Conservation (phyloP, 2,888 invertebrate species). For the Polyommatus iphigenia region DNA sequence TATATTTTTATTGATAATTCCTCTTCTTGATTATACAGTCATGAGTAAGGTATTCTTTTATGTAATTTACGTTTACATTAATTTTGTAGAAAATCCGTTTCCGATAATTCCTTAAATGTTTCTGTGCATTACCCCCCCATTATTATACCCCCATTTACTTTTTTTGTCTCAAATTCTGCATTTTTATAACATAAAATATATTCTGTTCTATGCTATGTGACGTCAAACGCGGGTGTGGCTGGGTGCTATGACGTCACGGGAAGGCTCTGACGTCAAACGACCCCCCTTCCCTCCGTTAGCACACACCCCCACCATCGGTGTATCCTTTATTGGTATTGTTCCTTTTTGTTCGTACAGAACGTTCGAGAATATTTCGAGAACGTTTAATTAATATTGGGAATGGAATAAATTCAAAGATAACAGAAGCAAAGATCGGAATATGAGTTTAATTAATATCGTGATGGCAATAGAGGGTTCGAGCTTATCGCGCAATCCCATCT, state of each 20-base stretch:
- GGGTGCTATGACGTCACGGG: conserved; percentile 72
- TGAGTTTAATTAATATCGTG: no score
- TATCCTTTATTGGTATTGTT: conserved; percentile 65
- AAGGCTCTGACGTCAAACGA: conserved; percentile 73
- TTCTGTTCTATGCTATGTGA: conserved; percentile 43
- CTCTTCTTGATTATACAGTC: neutral
- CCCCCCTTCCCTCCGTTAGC: conserved; percentile 48
- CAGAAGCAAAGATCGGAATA: no score
- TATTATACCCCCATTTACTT: neutral
- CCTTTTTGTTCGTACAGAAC: conserved; percentile 46
- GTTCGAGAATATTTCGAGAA: conserved; percentile 19
- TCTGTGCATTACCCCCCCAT: no score
- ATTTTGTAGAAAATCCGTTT: no score
- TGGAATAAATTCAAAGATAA: neutral
- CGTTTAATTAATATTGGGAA: neutral
- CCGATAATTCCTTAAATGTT: no score
- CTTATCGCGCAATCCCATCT: no score
- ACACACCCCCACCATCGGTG: conserved; percentile 57
- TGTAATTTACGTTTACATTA: no score
- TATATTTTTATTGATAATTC: conserved; percentile 21
- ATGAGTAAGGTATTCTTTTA: no score
- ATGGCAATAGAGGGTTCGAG: no score
- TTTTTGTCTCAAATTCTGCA: neutral
- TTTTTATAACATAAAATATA: neutral
- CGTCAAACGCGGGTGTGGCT: conserved; percentile 77